Evolutionary conservation across 2,113 vertebrate genomes (phyloP), one percentile per base, ranked within the genome.

Genomic region (Bambusicola thoracicus): DNA sequence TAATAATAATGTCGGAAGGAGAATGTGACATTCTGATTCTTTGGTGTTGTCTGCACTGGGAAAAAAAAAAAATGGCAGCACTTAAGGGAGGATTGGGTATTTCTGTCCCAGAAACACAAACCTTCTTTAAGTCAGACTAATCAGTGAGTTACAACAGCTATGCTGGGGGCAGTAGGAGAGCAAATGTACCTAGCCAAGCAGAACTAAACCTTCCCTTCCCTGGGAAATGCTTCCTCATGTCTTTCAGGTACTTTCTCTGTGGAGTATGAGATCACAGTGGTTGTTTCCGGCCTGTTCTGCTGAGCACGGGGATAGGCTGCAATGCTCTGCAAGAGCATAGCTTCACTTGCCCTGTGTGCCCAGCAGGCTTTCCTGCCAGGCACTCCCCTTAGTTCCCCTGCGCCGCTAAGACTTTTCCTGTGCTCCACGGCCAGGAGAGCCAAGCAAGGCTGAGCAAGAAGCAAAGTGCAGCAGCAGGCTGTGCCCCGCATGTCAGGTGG

Each of bases 281-380:
- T 27, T 53, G 48, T 40, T 44, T 68, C 66, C 25, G 20, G 32
- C n/a, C 68, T 40, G 34, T 36, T 34, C 44, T 27, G 22, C n/a
- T 24, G 17, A 21, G 21, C 6, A 1, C 8, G 15, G 14, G 49
- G 20, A 17, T 16, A 44, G 19, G 20, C 0, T 55, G 29, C 66
- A 55, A 13, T 4, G 34, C 74, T 27, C 29, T 1, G 0, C 0
- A 0, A 67, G 14, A 6, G 17, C n/a, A 59, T 32, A 62, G 2
- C 15, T 19, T 32, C 1, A 0, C 18, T 14, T 32, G 22, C 21
- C n/a, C 63, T 13, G 9, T 10, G 14, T 44, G 30, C 73, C 65
- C 19, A 48, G 27, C 53, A 51, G 13, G 32, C 18, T 21, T 16
- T 78, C 55, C 68, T 78, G 29, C 13, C 61, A 30, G 69, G 22